Conservation (phyloP, 2,797 vertebrate genomes). For the Poliocrania exsul region DNA sequence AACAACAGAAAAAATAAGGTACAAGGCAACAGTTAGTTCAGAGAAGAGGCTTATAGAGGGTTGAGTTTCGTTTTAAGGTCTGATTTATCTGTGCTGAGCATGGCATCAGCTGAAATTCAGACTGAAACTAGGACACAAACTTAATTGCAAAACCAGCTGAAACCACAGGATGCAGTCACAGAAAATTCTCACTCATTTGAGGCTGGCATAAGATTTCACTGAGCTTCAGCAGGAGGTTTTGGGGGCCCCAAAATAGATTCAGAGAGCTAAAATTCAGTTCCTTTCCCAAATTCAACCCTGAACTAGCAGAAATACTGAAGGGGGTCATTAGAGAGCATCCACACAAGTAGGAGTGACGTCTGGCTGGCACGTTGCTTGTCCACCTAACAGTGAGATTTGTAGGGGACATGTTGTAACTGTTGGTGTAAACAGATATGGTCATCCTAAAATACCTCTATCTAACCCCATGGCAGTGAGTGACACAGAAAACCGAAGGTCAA, state of each 20-base stretch:
- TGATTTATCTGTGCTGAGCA: slow-evolving; percentile 41
- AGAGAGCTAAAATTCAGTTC: background rate
- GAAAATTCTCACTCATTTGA: slow-evolving; percentile 37
- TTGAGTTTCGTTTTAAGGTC: background rate
- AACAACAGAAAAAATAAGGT: background rate
- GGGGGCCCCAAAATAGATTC: slow-evolving; percentile 4
- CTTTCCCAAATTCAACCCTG: background rate
- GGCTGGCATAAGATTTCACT: slow-evolving; percentile 54
- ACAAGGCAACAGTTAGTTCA: background rate
- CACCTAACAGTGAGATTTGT: background rate
- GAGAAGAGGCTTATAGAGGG: background rate
- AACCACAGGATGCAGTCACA: slow-evolving; percentile 57
- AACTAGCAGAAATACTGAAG: background rate
- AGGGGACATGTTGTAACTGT: background rate
- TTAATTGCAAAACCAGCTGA: slow-evolving; percentile 66
- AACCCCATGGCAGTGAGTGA: background rate
- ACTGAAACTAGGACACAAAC: slow-evolving; percentile 51
- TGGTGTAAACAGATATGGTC: background rate
- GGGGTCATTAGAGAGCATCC: background rate
- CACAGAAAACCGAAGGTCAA: background rate
- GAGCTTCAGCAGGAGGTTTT: slow-evolving; percentile 29
- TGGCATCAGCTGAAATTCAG: slow-evolving; percentile 56
- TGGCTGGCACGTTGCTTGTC: background rate
- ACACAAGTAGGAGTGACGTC: background rate
- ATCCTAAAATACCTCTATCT: background rate